Base-by-base conservation (phyloP, 2,888 invertebrate species). In the Perithous albicinctus region DNA sequence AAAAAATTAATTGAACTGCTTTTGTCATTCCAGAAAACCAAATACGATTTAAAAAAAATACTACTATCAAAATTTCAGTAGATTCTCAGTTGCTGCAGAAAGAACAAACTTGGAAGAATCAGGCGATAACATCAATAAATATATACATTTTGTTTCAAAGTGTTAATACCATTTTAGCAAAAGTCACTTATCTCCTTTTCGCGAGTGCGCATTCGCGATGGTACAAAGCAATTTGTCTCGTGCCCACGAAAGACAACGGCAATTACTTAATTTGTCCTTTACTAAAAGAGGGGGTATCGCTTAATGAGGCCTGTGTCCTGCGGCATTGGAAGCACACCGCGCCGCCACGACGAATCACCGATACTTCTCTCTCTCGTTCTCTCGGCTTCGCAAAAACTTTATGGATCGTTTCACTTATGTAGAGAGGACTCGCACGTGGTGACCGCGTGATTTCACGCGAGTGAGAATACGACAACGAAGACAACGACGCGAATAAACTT, bases 401-500 rank as follows among this genome's bases (percentile, higher is more conserved):
- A 73, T 78, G 78, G 78, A 78, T 78, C 78, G 66, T 66, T 64
- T 41, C 41, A 20, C 29, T 59, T 46, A 32, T 46, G 48, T 32
- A 48, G 32, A 59, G 12, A 59, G n/a, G 46, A 56, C 32, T 29
- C 51, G 51, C 63, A 35, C 41, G 73, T 83, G 83, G 75, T 73
- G 79, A 59, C 77, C 74, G 85, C 83, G 78, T 83, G 84, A 84
- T 82, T 83, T 85, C 84, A 77, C 83, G 73, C 82, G 78, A 82
- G 77, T n/a, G n/a, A n/a, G n/a, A n/a, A n/a, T n/a, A n/a, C n/a
- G n/a, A n/a, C 80, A 67, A 64, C 79, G 72, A n/a, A n/a, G 59
- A 59, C 74, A 59, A 69, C 75, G 84, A 86, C 84, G 80, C 74
- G 29, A 38, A 41, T 59, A 64, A 67, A 74, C 59, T 70, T 64